These are phyloP conservation scores for Sisor rabdophorus DNA, from an alignment of 2,113 vertebrate genomes.

Conservation along the genomic window DNA sequence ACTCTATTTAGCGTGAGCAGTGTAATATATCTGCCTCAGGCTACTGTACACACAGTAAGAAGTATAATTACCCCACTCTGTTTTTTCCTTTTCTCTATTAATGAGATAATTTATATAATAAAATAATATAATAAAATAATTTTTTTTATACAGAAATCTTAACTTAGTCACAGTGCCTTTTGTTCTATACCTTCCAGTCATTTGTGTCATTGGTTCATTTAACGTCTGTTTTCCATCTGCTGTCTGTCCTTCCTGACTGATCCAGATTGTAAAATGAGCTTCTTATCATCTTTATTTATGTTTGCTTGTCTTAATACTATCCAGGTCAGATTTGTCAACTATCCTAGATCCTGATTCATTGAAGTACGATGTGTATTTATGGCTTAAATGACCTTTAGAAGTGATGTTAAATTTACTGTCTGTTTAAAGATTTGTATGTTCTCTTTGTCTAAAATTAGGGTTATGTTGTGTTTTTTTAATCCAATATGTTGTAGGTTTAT, in stretches of 20 bases:
- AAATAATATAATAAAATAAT: slow-evolving; percentile 60
- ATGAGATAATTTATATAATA: slow-evolving; percentile 49
- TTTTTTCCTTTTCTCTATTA: slow-evolving; percentile 48
- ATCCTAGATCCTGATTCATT: background rate
- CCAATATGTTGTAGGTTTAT: too few relatives aligned
- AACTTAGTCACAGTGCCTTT: slow-evolving; percentile 45
- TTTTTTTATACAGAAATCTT: slow-evolving; percentile 52
- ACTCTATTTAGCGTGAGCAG: slow-evolving; percentile 19
- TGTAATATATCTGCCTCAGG: slow-evolving; percentile 22
- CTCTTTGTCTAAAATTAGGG: background rate
- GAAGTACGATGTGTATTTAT: background rate
- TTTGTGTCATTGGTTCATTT: slow-evolving; percentile 26
- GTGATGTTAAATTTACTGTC: background rate
- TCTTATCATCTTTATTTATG: slow-evolving; percentile 12
- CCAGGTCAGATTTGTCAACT: background rate
- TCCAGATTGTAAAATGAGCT: slow-evolving; percentile 26
- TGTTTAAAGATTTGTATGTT: background rate
- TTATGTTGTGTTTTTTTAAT: too few relatives aligned
- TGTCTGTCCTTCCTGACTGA: slow-evolving; percentile 16
- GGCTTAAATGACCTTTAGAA: background rate
- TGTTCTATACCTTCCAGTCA: slow-evolving; percentile 37
- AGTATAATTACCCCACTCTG: slow-evolving; percentile 59
- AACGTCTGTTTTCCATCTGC: slow-evolving; percentile 18
- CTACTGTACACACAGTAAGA: slow-evolving; percentile 33
- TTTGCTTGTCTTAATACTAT: slow-evolving; percentile 26